Evolutionary conservation across 2,113 vertebrate genomes (phyloP), one percentile per base, ranked within the genome.

Genomic region (Grantiella picta): DNA sequence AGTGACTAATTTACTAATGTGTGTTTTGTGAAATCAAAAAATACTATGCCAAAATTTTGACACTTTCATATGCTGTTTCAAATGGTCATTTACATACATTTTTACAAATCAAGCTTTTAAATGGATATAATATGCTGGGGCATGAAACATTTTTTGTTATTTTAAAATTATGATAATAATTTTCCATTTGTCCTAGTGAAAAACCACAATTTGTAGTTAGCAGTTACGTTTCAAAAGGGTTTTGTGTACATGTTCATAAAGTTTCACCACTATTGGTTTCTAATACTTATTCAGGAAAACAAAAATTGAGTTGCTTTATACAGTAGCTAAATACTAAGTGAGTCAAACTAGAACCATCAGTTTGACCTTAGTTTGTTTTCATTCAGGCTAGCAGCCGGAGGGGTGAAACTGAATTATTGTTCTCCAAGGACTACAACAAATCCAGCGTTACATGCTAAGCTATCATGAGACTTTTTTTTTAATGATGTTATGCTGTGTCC

Each of bases 1-100:
- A 6, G 35, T 93, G 90, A 89, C 73, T 86, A 73, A 86, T 78
- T 87, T 93, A 75, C 84, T 94, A 80, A 88, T 9, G 36, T 93
- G 83, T 90, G 65, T 95, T 97, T 91, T 92, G 65, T 92, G 96
- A 97, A 96, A 92, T 89, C 75, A 92, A 68, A 85, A 52, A 71
- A 82, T 92, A 89, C 91, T 95, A 23, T 91, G 49, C 42, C 40
- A 78, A 89, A 96, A 94, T 89, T 88, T 50, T 95, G 78, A 77
- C 71, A 80, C 20, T 45, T 63, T 89, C 36, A 29, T 36, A 36
- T 75, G 56, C 44, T 92, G 53, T 90, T 96, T 65, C 61, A 65
- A 96, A 57, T 79, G 81, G 47, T 78, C 80, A 64, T 52, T 83
- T 85, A 64, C 11, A 56, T 87, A 71, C 10, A n/a, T 84, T 77